These are phyloP conservation scores for Heterochromis multidens DNA, from an alignment of 2,113 vertebrate genomes.

Conservation along the genomic window DNA sequence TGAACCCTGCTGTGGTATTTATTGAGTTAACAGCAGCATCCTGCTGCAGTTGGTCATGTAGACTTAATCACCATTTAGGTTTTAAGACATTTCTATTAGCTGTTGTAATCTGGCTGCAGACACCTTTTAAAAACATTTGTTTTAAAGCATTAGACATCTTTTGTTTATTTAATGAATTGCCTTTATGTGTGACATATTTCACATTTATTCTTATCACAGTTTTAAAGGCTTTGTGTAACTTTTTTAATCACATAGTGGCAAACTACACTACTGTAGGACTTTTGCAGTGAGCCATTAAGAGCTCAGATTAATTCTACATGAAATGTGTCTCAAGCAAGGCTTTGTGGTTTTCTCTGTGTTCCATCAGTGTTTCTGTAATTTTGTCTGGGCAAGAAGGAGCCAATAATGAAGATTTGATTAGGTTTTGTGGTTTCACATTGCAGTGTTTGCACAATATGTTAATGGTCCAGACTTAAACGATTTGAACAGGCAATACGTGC, in stretches of 20 bases:
- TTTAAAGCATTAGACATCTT: background rate
- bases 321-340: slow-evolving; percentile 6
- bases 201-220: slow-evolving; percentile 1
- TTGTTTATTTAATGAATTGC: slow-evolving; percentile 1
- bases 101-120: background rate
- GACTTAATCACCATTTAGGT: background rate
- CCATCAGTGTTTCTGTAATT: slow-evolving; percentile 2
- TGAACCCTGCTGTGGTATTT: background rate
- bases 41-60: background rate
- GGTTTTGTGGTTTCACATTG: slow-evolving; percentile 26
- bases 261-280: background rate
- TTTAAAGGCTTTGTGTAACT: slow-evolving; percentile 8
- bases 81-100: background rate
- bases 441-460: background rate
- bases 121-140: background rate
- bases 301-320: slow-evolving; percentile 7
- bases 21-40: background rate
- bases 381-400: slow-evolving; percentile 3
- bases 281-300: slow-evolving; percentile 13
- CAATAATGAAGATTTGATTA: slow-evolving; percentile 47
- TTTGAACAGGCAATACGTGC: slow-evolving; percentile 1
- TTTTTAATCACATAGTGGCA: slow-evolving; percentile 15
- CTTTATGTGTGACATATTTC: slow-evolving; percentile 20
- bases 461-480: background rate
- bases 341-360: slow-evolving; percentile 16